Evolutionary conservation across 2,888 invertebrate species (phyloP).

Genomic region (Parthenolecanium corni): DNA sequence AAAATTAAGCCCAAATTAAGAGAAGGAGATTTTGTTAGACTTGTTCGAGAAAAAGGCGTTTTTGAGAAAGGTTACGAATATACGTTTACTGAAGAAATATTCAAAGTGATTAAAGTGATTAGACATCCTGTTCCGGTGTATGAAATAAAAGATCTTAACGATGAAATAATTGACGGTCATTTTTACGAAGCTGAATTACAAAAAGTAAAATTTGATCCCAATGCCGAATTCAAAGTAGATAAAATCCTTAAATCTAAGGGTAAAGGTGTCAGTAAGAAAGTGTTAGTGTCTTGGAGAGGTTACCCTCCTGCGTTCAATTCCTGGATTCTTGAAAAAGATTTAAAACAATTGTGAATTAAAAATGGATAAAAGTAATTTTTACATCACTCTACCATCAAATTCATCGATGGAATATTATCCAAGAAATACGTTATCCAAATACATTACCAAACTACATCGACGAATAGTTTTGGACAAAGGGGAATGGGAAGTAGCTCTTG

Average conservation of each 20-base stretch:
- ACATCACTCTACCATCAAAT: constrained; percentile 23
- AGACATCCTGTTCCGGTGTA: constrained; percentile 32
- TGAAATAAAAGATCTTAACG: constrained; percentile 32
- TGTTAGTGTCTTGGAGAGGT: constrained; percentile 32
- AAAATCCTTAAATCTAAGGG: constrained; percentile 32
- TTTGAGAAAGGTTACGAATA: constrained; percentile 33
- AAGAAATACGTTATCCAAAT: constrained; percentile 34
- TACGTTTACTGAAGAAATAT: constrained; percentile 34
- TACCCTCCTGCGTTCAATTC: constrained; percentile 33
- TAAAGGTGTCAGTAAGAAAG: too few species aligned
- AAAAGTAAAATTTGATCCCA: constrained; percentile 25
- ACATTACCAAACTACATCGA: constrained; percentile 33
- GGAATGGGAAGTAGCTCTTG: constrained; percentile 33
- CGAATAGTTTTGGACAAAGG: constrained; percentile 31
- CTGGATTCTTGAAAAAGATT: constrained; percentile 32
- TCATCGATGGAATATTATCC: constrained; percentile 34
- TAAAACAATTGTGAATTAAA: constrained; percentile 1
- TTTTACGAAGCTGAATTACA: constrained; percentile 35
- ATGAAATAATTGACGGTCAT: constrained; percentile 32
- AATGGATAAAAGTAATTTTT: neutral
- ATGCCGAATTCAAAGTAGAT: constrained; percentile 32
- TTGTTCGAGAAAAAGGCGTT: constrained; percentile 31
- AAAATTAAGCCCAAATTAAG: neutral
- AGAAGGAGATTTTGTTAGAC: constrained; percentile 23
- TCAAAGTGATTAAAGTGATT: constrained; percentile 32